Conservation (phyloP, 2,888 invertebrate genomes). For the Dioctria linearis region DNA sequence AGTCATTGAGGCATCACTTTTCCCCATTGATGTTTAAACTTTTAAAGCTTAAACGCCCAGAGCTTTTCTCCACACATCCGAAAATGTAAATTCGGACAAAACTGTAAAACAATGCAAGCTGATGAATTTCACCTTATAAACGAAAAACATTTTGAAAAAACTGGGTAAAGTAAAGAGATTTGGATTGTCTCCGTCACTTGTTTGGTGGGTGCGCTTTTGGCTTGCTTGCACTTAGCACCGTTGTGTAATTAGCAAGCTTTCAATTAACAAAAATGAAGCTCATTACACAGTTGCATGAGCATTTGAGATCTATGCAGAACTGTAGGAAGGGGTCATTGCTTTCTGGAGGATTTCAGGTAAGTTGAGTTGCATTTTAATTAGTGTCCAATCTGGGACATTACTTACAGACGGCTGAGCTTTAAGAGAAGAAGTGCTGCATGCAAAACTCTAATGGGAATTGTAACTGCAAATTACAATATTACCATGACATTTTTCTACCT, state of each 20-base stretch:
- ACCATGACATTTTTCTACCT: neutral
- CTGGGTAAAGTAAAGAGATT: too few relatives aligned
- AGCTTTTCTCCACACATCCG: constrained; percentile 19
- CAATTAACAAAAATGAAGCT: constrained; percentile 15
- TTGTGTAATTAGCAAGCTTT: neutral
- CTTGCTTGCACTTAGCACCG: neutral
- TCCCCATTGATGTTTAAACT: neutral
- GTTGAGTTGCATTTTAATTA: constrained; percentile 32
- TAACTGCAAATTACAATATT: too few relatives aligned
- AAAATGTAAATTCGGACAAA: constrained; percentile 4
- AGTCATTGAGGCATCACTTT: neutral
- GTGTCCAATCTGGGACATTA: neutral
- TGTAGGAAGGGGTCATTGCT: constrained; percentile 10
- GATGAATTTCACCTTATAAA: neutral
- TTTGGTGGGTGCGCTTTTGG: neutral
- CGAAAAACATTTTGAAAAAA: too few relatives aligned
- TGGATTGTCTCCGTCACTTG: too few relatives aligned
- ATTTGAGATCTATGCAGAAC: neutral
- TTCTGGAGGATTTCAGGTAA: constrained; percentile 11
- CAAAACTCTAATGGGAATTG: neutral
- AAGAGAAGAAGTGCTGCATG: neutral
- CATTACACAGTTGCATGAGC: constrained; percentile 32
- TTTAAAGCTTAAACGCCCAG: neutral
- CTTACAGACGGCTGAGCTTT: neutral
- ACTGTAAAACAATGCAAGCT: neutral